Evolutionary conservation across 2,888 invertebrate species (phyloP), one percentile per base, ranked within the genome.

Genomic region (Spatulosminthurus flaviceps): DNA sequence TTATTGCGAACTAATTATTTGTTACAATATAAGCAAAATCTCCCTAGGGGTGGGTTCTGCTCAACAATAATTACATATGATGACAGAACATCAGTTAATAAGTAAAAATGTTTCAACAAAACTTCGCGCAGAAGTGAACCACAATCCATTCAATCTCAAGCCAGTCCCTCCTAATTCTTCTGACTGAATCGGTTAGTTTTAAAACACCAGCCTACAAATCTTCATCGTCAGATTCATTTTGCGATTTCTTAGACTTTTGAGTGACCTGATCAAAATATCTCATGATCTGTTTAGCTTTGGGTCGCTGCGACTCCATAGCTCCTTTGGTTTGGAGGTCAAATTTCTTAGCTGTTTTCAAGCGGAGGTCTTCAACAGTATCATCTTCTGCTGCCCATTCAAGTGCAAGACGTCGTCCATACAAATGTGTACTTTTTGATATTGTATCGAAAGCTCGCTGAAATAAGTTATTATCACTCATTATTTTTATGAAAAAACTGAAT

Each of bases 361-460:
- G 90, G 80, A 98, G 89, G 82, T 93, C 91, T 19, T 93, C 92
- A 9, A 98, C 90, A 82, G 92, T 92, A 87, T 94, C 94, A 43
- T 92, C 92, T 34, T 87, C 86, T 79, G 93, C 91, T 0, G 97
- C 96, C 98, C 98, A 99, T 89, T 99, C 98, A 80, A 99, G 89
- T 0, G 97, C 97, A 86, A 99, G 89, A 78, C 98, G 91, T 83
- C 98, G 91, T 0, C 98, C 98, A 88, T 96, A 98, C 88, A 99
- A 93, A 91, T 99, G 99, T 77, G 98, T 98, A 86, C 97, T 97
- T 87, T 95, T 95, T 85, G 94, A 93, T n/a, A 98, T 88, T 0
- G 95, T 93, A 82, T 96, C 94, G 88, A 97, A 97, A 0, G 98
- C 98, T 87, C 92, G 91, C 93, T 95, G 88, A 60, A 90, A 51